A percentile compares a stretch with the other conserved stretches of the same genome.
phyloP scores from a whole-genome alignment of 2,113 vertebrate genomes.

The mouse (Mus musculus) region DNA sequence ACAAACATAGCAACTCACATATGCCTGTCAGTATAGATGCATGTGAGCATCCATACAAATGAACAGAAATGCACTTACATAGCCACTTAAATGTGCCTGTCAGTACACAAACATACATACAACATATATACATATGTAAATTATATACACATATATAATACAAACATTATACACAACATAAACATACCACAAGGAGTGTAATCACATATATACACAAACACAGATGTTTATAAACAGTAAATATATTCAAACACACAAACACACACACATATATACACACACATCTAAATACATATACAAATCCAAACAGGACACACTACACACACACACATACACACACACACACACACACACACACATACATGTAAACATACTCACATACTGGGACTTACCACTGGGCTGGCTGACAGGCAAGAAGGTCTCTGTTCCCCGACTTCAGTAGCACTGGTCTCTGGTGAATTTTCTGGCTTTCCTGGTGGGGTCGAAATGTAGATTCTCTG shows the following conservation, averaged over 20 bases:
- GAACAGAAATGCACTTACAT: background rate
- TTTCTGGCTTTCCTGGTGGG: accelerated
- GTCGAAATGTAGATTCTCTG: accelerated
- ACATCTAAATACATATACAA: too few species aligned
- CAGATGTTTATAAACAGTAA: background rate
- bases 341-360: background rate
- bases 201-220: background rate
- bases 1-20: background rate
- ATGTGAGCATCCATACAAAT: background rate
- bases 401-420: accelerated
- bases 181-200: background rate
- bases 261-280: background rate
- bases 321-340: background rate
- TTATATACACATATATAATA: background rate
- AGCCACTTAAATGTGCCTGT: background rate
- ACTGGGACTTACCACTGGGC: background rate
- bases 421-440: accelerated
- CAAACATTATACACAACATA: background rate
- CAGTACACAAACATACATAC: background rate
- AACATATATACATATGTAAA: background rate
- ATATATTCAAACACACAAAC: background rate
- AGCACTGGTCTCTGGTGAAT: accelerated
- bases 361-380: background rate
- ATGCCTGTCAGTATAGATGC: background rate
- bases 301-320: too few species aligned